Conservation (phyloP, 2,888 invertebrate species). For the Diloba caeruleocephala region DNA sequence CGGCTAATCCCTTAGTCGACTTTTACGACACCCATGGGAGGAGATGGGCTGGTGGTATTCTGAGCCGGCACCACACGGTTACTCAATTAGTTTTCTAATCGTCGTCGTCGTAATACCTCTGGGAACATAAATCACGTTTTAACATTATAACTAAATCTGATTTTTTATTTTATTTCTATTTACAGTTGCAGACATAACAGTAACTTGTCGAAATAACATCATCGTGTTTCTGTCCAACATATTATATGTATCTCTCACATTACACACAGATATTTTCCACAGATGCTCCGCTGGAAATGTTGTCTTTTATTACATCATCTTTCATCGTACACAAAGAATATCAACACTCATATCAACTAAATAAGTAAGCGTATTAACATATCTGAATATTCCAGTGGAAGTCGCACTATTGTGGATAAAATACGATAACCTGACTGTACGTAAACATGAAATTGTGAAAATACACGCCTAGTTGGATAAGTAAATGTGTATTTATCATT, state of each 20-base stretch:
- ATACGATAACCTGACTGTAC: slow-evolving; percentile 38
- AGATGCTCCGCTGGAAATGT: slow-evolving; percentile 42
- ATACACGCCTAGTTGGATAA: slow-evolving; percentile 38
- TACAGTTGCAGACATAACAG: no score
- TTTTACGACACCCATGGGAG: no score
- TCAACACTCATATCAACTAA: slow-evolving; percentile 45
- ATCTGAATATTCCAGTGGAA: slow-evolving; percentile 46
- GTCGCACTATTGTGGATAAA: slow-evolving; percentile 33
- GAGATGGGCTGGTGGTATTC: no score
- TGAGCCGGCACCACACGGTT: no score
- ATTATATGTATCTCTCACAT: not conserved
- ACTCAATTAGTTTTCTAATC: no score
- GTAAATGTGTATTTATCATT: slow-evolving; percentile 51
- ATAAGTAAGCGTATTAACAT: slow-evolving; percentile 51
- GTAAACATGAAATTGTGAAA: slow-evolving; percentile 29
- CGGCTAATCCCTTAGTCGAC: no score
- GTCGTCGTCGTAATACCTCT: no score
- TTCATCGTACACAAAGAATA: slow-evolving; percentile 43
- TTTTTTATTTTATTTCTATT: no score
- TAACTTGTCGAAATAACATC: not conserved
- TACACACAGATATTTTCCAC: slow-evolving; percentile 11
- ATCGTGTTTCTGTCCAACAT: slow-evolving; percentile 3
- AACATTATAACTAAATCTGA: no score
- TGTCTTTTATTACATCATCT: slow-evolving; percentile 44
- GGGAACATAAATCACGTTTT: no score